Evolutionary conservation across 1,140 invertebrate genomes (phyloP).

Genomic region (Amphibalanus amphitrite): DNA sequence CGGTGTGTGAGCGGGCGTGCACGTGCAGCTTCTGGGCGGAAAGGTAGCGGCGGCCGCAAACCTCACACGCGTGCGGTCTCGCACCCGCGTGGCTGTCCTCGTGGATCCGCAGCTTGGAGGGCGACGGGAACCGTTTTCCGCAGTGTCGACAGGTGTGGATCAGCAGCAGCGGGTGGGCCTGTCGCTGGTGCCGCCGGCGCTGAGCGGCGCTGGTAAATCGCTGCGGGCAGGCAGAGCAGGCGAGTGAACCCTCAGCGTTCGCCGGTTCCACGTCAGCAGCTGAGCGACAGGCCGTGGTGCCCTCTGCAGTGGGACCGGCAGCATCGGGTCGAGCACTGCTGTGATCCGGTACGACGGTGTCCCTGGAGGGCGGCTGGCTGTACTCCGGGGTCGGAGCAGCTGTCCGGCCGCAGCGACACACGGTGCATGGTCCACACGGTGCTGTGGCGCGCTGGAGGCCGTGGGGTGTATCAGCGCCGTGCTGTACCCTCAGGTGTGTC

Average conservation of each 20-base stretch:
- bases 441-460: no score
- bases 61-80: not conserved
- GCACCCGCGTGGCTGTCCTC: not conserved
- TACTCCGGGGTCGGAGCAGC: not conserved
- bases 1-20: constrained; percentile 4
- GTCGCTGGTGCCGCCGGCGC: not conserved
- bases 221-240: not conserved
- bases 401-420: not conserved
- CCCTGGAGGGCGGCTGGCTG: not conserved
- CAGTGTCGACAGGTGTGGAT: not conserved
- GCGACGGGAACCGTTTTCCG: not conserved
- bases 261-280: not conserved
- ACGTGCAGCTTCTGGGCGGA: not conserved
- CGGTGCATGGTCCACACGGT: not conserved
- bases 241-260: no score
- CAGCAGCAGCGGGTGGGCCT: not conserved
- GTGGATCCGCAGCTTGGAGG: not conserved
- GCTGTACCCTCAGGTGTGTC: not conserved
- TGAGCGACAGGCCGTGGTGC: not conserved
- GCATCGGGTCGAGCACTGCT: no score
- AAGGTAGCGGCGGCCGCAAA: not conserved
- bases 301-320: no score
- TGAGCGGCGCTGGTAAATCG: not conserved
- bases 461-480: no score
- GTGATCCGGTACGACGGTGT: not conserved